Base-by-base conservation (phyloP, 2,888 invertebrate genomes). In the Phengaris alcon region DNA sequence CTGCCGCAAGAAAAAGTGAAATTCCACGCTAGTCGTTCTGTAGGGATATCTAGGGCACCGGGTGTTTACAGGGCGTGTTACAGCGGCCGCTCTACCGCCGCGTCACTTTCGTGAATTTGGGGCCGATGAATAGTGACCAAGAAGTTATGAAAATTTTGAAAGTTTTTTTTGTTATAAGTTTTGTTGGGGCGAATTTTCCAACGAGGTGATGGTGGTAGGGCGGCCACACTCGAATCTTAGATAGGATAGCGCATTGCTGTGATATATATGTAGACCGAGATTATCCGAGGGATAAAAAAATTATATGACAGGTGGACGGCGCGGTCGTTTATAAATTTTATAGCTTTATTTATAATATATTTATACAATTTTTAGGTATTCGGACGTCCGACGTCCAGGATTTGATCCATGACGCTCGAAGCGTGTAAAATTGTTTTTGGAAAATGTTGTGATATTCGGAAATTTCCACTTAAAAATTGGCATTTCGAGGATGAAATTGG, bases 221-320 rank as follows among this genome's bases (percentile, higher is more conserved):
- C 80, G 84, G 84, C 76, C 78, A 79, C 79, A 82, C 86, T 89
- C 88, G 86, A 88, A 87, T 87, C 85, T 86, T 89, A 89, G 88
- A 81, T 87, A 87, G 87, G 69, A 86, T 84, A 84, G 84, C 85
- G 88, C 86, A 86, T 86, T 87, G 88, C 91, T 91, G 91, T 91
- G 91, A 91, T 91, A 91, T 88, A 84, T 85, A 84, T 84, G 84
- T 86, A 86, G 86, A 86, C 86, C 83, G 75, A 57, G 70, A 75
- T 57, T 57, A 75, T 70, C 75, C 75, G 69, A 69, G 75, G 78
- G 80, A 80, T 79, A 79, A 79, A 79, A 79, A 79, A 81, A 81
- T 82, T 83, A 76, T 78, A 78, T 77, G 78, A 79, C 77, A 76
- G 77, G 76, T 75, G 78, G 79, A 74, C 78, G 76, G 75, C 79